Percentiles rank a stretch among this genome's conserved stretches.
These are phyloP conservation scores for Centropus unirufus DNA, from an alignment of 2,113 vertebrate genomes.

Conservation along the genomic window DNA sequence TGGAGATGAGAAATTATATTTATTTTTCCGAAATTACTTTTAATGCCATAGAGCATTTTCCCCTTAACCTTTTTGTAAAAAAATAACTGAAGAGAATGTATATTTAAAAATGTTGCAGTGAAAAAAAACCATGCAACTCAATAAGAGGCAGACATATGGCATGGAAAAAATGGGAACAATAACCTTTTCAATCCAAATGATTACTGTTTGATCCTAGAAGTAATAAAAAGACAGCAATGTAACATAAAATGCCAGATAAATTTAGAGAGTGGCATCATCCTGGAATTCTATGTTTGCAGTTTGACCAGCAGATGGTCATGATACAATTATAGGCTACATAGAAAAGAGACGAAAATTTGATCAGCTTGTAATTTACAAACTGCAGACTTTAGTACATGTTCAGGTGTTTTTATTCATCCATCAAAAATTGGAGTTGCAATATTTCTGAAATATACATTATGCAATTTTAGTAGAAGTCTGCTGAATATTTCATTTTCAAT, in stretches of 20 bases:
- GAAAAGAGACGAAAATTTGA: not conserved
- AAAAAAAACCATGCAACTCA: not conserved
- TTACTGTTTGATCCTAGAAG: not conserved
- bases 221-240: not conserved
- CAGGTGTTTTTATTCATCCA: conserved; percentile 24
- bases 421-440: not conserved
- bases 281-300: not conserved
- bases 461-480: conserved; percentile 31
- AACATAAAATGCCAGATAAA: not conserved
- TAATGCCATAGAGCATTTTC: not conserved
- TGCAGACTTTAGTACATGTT: not conserved
- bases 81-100: not conserved
- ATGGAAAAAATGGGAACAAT: not conserved
- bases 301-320: not conserved
- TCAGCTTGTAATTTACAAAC: conserved; percentile 38
- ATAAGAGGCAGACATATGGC: not conserved
- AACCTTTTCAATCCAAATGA: not conserved
- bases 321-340: not conserved
- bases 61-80: not conserved
- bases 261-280: not conserved
- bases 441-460: conserved; percentile 58
- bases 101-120: not conserved
- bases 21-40: not conserved
- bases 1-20: not conserved
- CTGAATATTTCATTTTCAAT: conserved; percentile 74